Conservation (phyloP, 92 coral and sea anemone species). For the Heliopora coerulea region DNA sequence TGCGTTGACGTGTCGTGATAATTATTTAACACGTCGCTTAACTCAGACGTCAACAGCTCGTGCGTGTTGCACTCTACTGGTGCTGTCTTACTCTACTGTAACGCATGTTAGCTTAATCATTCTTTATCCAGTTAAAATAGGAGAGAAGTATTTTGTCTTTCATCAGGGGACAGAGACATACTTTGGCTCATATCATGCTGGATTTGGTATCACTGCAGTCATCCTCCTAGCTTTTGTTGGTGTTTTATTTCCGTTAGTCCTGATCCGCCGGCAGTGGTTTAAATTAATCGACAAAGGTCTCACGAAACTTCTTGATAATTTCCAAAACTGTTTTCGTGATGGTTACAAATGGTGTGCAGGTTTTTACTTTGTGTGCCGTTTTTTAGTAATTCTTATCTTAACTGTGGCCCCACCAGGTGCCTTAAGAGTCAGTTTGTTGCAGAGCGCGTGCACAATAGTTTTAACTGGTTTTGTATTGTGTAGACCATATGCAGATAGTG, state of each 20-base stretch:
- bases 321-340: slow-evolving; percentile 84
- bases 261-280: slow-evolving; percentile 67
- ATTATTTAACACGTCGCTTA: slow-evolving; percentile 75
- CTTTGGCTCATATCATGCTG: slow-evolving; percentile 67
- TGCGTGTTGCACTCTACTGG: slow-evolving; percentile 86
- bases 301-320: slow-evolving; percentile 57
- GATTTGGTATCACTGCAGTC: slow-evolving; percentile 66
- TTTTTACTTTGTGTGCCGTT: slow-evolving; percentile 81
- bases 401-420: slow-evolving; percentile 65
- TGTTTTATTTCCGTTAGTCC: slow-evolving; percentile 75
- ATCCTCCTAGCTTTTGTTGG: slow-evolving; percentile 62
- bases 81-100: slow-evolving; percentile 82
- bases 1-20: slow-evolving; percentile 62
- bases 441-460: slow-evolving; percentile 61
- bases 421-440: slow-evolving; percentile 67
- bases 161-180: slow-evolving; percentile 63
- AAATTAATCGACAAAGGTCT: slow-evolving; percentile 15
- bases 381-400: slow-evolving; percentile 61
- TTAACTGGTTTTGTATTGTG: slow-evolving; percentile 64
- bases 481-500: slow-evolving; percentile 65
- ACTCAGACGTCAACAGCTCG: slow-evolving; percentile 68
- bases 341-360: slow-evolving; percentile 91
- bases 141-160: slow-evolving; percentile 54
- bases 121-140: slow-evolving; percentile 57
- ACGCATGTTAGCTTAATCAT: slow-evolving; percentile 70